A percentile compares a stretch with the other conserved stretches of the same genome.
These are phyloP conservation scores for Peromyscus leucopus DNA, from an alignment of 2,113 vertebrate genomes.

Conservation along the genomic window DNA sequence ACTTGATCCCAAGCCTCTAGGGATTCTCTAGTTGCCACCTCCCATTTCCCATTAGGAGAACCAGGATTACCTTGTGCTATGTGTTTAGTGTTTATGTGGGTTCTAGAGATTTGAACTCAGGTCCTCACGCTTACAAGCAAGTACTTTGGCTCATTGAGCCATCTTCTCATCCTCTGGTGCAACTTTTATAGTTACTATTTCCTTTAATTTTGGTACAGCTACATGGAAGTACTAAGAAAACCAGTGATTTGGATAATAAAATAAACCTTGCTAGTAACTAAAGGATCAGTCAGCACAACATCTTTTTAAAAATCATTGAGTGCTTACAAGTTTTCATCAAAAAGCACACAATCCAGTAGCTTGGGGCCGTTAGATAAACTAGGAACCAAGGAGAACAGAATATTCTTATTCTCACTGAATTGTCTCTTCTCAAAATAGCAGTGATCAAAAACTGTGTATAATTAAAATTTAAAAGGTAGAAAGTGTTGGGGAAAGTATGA, in stretches of 20 bases:
- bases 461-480: constrained; percentile 2
- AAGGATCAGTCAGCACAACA: not conserved
- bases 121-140: not conserved
- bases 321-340: not conserved
- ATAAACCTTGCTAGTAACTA: not conserved
- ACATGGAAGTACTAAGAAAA: not conserved
- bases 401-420: not conserved
- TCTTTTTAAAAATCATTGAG: constrained; percentile 36
- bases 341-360: not conserved
- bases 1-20: not conserved
- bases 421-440: not conserved
- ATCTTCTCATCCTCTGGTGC: not conserved
- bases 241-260: not conserved
- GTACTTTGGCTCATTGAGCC: not conserved
- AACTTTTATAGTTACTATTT: not conserved
- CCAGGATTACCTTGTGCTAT: not conserved
- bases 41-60: not conserved
- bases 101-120: not conserved
- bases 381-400: not conserved
- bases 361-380: not conserved
- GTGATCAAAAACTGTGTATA: constrained; percentile 34
- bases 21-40: not conserved
- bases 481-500: not conserved
- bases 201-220: not conserved
- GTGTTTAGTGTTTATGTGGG: not conserved